Conservation (phyloP, 2,888 invertebrate species). For the Bruchidius siliquastri region DNA sequence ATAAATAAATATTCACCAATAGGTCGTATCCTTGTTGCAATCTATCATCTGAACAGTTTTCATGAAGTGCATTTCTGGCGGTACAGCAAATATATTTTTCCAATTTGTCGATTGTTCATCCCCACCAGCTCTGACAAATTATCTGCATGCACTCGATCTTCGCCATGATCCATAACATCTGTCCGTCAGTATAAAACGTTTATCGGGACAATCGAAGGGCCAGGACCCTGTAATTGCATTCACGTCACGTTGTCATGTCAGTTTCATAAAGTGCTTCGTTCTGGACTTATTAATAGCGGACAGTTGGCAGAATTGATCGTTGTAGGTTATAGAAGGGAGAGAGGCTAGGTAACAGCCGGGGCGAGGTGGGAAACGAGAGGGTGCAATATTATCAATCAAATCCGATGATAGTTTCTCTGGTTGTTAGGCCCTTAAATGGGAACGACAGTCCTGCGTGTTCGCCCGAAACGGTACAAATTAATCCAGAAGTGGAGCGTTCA, state of each 20-base stretch:
- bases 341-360: neutral
- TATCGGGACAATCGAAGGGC: neutral
- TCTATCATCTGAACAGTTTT: too few relatives aligned
- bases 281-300: neutral
- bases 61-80: too few relatives aligned
- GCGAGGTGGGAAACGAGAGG: neutral
- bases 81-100: too few relatives aligned
- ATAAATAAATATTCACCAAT: too few relatives aligned
- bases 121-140: neutral
- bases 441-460: neutral
- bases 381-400: neutral
- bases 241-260: conserved; percentile 27
- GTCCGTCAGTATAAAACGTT: neutral
- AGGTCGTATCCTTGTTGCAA: too few relatives aligned
- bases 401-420: neutral
- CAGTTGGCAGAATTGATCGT: neutral
- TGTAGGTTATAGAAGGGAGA: neutral
- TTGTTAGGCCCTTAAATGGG: neutral
- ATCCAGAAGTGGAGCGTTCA: neutral
- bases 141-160: neutral
- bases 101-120: neutral
- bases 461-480: neutral
- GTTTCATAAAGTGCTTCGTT: conserved; percentile 22
- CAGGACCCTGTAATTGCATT: conserved; percentile 19
- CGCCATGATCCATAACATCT: neutral